phyloP scores from a whole-genome alignment of 2,113 vertebrate species.

The Phainopepla nitens region DNA sequence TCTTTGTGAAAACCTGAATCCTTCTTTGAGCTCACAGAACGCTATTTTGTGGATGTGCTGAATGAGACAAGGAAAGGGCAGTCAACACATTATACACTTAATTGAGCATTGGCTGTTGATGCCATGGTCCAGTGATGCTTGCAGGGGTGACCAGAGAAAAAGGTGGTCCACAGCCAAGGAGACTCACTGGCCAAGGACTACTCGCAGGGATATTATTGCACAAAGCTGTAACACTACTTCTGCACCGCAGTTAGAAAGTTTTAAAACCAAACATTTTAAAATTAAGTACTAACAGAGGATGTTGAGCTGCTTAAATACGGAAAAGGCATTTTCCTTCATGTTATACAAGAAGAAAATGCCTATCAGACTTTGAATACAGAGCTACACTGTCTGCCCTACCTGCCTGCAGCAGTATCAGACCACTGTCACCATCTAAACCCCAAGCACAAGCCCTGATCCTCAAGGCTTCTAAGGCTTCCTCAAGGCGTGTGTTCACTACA shows the following conservation, averaged over 20 bases:
- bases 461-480: neutral
- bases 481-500: rapidly evolving
- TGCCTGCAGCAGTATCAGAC: neutral
- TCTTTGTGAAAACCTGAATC: neutral
- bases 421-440: neutral
- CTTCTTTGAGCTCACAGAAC: neutral
- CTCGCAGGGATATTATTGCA: neutral
- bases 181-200: neutral
- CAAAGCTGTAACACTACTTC: neutral
- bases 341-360: neutral
- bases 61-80: neutral
- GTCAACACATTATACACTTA: neutral
- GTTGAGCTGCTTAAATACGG: neutral
- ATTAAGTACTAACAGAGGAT: neutral
- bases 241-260: neutral
- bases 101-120: neutral
- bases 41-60: neutral
- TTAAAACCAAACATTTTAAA: neutral
- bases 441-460: neutral
- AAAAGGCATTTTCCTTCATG: neutral
- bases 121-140: rapidly evolving
- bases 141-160: neutral
- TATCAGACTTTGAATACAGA: neutral
- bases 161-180: neutral
- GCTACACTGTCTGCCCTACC: no score